A percentile compares a stretch with the other conserved stretches of the same genome.
Evolutionary conservation across 1,140 invertebrate genomes (phyloP).

Genomic region (Cryptotermes secundus): DNA sequence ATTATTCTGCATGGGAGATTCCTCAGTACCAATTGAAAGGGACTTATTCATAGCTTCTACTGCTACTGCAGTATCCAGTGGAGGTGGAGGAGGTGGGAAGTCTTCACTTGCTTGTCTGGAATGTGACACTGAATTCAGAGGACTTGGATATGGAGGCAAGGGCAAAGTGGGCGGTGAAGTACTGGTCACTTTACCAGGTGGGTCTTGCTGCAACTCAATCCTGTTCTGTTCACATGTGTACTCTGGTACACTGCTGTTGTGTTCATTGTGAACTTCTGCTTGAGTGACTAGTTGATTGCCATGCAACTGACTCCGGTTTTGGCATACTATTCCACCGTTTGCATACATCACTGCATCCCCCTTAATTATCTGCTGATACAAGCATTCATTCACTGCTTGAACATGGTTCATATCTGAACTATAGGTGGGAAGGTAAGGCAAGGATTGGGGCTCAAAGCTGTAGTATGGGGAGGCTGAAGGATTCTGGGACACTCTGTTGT

Average conservation of each 20-base stretch:
- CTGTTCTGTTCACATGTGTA: neutral
- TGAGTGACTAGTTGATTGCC: conserved; percentile 68
- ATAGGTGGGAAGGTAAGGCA: conserved; percentile 62
- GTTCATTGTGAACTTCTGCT: conserved; percentile 79
- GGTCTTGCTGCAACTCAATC: conserved; percentile 45
- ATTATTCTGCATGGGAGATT: neutral
- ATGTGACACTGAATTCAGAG: conserved; percentile 70
- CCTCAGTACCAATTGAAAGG: conserved; percentile 26
- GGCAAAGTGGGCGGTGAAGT: conserved; percentile 60
- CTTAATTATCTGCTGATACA: conserved; percentile 33
- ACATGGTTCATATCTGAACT: conserved; percentile 38
- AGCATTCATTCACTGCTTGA: neutral
- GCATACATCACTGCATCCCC: conserved; percentile 56
- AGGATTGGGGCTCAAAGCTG: conserved; percentile 60
- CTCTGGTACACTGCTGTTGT: conserved; percentile 48
- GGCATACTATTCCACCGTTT: conserved; percentile 52
- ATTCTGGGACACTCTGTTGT: conserved; percentile 48
- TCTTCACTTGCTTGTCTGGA: conserved; percentile 84
- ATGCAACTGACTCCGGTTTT: conserved; percentile 35
- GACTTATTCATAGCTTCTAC: conserved; percentile 45
- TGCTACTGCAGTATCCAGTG: conserved; percentile 50
- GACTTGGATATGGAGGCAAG: conserved; percentile 72
- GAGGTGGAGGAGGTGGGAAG: conserved; percentile 82
- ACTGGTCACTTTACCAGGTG: conserved; percentile 45
- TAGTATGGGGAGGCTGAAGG: conserved; percentile 50